phyloP scores from a whole-genome alignment of 37 sponge, comb jelly and placozoan species.

The Cladorhizidae sp. region DNA sequence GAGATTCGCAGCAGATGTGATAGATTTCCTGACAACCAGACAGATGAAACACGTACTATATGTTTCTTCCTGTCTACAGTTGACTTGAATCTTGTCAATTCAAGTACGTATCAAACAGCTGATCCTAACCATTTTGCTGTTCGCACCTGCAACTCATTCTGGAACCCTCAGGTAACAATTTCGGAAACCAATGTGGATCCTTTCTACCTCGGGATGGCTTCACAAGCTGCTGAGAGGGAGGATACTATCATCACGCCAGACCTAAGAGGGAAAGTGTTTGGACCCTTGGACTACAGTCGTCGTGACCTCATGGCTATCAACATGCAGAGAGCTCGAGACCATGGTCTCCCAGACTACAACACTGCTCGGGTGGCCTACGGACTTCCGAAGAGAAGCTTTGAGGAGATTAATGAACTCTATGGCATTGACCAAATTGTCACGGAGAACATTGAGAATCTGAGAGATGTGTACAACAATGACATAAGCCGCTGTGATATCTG shows the following conservation, averaged over 20 bases:
- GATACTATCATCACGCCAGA: slow-evolving; percentile 92
- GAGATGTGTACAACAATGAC: slow-evolving; percentile 86
- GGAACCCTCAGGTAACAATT: slow-evolving; percentile 82
- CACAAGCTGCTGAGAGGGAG: slow-evolving; percentile 80
- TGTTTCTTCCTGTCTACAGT: no score
- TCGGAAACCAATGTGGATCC: slow-evolving; percentile 69
- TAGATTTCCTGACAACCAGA: background rate
- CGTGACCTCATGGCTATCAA: slow-evolving; percentile 96
- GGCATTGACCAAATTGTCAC: slow-evolving; percentile 54
- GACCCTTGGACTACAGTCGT: slow-evolving; percentile 87
- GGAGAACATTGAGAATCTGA: slow-evolving; percentile 63
- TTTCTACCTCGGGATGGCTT: slow-evolving; percentile 84
- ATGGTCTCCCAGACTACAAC: slow-evolving; percentile 94
- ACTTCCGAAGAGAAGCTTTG: slow-evolving; percentile 52
- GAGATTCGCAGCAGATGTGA: no score
- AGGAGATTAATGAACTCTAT: slow-evolving; percentile 79
- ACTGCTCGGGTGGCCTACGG: slow-evolving; percentile 81
- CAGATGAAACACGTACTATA: background rate
- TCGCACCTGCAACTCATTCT: slow-evolving; percentile 93
- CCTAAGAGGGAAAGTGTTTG: slow-evolving; percentile 89
- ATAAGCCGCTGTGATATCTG: slow-evolving; percentile 86
- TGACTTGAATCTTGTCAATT: no score
- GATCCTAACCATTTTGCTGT: slow-evolving; percentile 42
- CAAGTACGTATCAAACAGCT: background rate
- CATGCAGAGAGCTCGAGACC: slow-evolving; percentile 93